Conservation (phyloP, 2,797 vertebrate genomes). For the Oreochromis mossambicus region DNA sequence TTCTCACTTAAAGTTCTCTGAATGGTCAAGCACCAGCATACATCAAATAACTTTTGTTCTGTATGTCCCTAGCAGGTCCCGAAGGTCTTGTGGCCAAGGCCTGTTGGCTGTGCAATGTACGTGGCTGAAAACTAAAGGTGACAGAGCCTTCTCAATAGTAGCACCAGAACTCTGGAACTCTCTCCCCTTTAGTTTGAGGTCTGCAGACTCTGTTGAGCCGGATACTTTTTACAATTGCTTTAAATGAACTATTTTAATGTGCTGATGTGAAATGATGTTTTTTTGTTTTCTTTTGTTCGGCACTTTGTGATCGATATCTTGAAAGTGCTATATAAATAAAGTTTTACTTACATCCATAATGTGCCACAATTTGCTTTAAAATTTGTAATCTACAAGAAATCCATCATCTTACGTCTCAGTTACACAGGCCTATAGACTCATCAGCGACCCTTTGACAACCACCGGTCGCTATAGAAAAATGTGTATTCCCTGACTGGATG, state of each 20-base stretch:
- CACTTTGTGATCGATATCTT: neutral
- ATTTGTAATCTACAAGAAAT: neutral
- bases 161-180: neutral
- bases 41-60: neutral
- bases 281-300: neutral
- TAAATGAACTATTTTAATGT: neutral
- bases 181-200: neutral
- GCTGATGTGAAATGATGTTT: neutral
- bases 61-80: neutral
- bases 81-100: neutral
- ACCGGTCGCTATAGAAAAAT: fast-evolving
- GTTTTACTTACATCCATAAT: neutral
- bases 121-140: fast-evolving
- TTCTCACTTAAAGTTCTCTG: neutral
- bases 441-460: neutral
- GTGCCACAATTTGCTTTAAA: neutral
- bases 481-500: neutral
- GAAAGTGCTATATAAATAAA: neutral
- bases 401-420: neutral
- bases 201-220: neutral
- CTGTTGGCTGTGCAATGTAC: neutral
- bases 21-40: fast-evolving
- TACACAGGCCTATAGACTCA: neutral
- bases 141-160: neutral
- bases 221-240: neutral